Evolutionary conservation across 2,888 invertebrate genomes (phyloP).

Genomic region (Melanotus villosus): DNA sequence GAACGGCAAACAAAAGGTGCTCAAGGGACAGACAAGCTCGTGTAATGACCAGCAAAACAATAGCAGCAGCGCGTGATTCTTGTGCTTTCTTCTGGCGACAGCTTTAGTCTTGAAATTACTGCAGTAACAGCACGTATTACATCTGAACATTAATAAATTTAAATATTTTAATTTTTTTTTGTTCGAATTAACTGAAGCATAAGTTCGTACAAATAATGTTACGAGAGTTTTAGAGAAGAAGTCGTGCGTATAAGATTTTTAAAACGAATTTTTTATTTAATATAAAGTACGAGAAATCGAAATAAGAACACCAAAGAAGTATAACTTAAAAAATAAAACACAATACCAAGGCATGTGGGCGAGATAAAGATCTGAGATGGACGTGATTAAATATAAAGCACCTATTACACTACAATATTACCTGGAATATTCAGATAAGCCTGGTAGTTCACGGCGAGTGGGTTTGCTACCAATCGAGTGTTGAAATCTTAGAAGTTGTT

Average conservation of each 20-base stretch:
- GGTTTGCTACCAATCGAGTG: slow-evolving; percentile 22
- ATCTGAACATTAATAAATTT: too few relatives aligned
- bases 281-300: slow-evolving; percentile 5
- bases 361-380: slow-evolving; percentile 55
- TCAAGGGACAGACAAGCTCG: slow-evolving; percentile 43
- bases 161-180: too few relatives aligned
- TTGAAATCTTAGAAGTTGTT: slow-evolving; percentile 9
- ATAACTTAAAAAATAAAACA: slow-evolving; percentile 22
- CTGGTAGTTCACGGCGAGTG: slow-evolving; percentile 33
- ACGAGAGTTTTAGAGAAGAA: too few relatives aligned
- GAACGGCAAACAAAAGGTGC: slow-evolving; percentile 50
- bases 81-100: slow-evolving; percentile 30
- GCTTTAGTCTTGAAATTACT: slow-evolving; percentile 6
- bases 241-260: too few relatives aligned
- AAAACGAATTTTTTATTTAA: neutral
- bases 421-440: slow-evolving; percentile 46
- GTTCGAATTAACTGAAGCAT: too few relatives aligned
- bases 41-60: slow-evolving; percentile 48
- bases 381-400: slow-evolving; percentile 55
- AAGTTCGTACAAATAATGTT: too few relatives aligned
- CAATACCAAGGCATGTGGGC: slow-evolving; percentile 55
- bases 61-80: slow-evolving; percentile 41
- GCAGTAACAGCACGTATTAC: neutral
- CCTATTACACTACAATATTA: slow-evolving; percentile 52
- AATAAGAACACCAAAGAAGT: neutral